Evolutionary conservation across 2,888 invertebrate species (phyloP).

Genomic region (Cerceris rybyensis): DNA sequence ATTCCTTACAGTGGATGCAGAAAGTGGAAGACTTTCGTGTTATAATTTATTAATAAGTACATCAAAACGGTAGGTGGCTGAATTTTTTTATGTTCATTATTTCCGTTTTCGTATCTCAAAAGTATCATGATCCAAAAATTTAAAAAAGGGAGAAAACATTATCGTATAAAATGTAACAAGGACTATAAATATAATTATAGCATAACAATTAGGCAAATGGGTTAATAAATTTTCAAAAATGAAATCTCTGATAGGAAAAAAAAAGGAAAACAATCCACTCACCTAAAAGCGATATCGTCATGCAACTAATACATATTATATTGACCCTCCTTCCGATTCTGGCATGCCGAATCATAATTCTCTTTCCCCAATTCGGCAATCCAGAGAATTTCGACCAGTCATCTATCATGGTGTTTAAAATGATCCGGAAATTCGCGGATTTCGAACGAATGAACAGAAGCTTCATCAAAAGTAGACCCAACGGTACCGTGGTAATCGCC

Average conservation of each 20-base stretch:
- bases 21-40: too few relatives aligned
- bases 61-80: too few relatives aligned
- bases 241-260: not conserved
- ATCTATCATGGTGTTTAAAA: slow-evolving; percentile 16
- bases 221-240: not conserved
- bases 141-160: too few relatives aligned
- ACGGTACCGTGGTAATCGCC: slow-evolving; percentile 3
- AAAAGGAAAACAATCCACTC: not conserved
- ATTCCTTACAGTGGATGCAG: too few relatives aligned
- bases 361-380: slow-evolving; percentile 17
- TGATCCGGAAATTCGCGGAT: slow-evolving; percentile 8
- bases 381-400: slow-evolving; percentile 20
- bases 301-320: slow-evolving; percentile 10
- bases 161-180: too few relatives aligned
- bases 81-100: too few relatives aligned
- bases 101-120: too few relatives aligned
- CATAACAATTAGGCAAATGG: too few relatives aligned
- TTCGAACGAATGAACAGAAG: slow-evolving; percentile 17
- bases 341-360: slow-evolving; percentile 18
- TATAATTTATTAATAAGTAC: too few relatives aligned
- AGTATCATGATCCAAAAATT: too few relatives aligned
- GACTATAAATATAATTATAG: too few relatives aligned
- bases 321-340: slow-evolving; percentile 15
- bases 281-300: slow-evolving; percentile 13
- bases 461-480: not conserved